Evolutionary conservation across 1,140 invertebrate genomes (phyloP).

Genomic region (Rhysida immarginata): DNA sequence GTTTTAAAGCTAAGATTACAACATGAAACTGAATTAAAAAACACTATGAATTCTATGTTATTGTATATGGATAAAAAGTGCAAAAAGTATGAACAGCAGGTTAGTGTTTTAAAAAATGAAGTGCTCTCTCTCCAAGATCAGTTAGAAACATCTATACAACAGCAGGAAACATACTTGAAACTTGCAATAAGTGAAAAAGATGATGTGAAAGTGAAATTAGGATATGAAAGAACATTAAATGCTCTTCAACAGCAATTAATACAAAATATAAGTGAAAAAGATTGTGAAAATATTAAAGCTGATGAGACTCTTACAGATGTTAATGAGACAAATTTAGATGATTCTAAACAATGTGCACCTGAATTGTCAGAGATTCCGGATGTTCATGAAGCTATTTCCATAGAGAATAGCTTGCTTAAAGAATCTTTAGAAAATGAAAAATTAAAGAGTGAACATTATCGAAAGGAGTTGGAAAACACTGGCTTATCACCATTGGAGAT

Average conservation of each 20-base stretch:
- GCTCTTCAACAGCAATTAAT: not conserved
- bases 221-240: not conserved
- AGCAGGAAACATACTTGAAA: not conserved
- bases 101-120: not conserved
- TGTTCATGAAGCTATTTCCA: not conserved
- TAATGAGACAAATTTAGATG: not conserved
- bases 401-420: not conserved
- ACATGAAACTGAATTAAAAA: not conserved
- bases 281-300: conserved; percentile 2
- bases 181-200: not conserved
- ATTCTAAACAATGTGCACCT: not conserved
- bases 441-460: not conserved
- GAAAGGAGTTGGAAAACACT: not conserved
- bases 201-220: not conserved
- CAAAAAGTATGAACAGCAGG: not conserved
- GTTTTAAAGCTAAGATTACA: not conserved
- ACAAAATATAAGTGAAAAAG: not conserved
- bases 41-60: not conserved
- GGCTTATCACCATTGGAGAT: not conserved
- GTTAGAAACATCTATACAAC: not conserved
- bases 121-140: not conserved
- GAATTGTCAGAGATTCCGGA: not conserved
- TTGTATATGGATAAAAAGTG: not conserved
- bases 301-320: not conserved
- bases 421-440: not conserved